Conservation (phyloP, 2,113 vertebrate species). For the Acanthochromis polyacanthus region DNA sequence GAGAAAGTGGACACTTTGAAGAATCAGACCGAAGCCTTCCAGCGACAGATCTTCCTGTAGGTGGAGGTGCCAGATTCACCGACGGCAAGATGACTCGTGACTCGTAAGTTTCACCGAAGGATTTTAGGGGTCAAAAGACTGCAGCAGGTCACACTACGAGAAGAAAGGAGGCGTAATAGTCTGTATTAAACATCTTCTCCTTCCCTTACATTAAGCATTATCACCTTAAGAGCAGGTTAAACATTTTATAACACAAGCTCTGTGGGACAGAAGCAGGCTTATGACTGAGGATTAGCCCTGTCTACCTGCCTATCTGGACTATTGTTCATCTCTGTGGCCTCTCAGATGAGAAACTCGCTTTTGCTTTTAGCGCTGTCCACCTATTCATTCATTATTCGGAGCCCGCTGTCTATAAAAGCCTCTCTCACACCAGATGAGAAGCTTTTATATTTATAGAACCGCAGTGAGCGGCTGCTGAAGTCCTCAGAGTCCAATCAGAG, state of each 20-base stretch:
- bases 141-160: not conserved
- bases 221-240: conserved; percentile 13
- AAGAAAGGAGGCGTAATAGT: not conserved
- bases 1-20: conserved; percentile 46
- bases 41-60: conserved; percentile 17
- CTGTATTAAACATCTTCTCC: not conserved
- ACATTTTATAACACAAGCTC: not conserved
- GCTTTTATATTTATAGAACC: conserved; percentile 61
- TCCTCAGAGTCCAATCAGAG: conserved; percentile 28
- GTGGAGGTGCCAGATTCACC: conserved; percentile 47
- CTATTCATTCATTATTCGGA: conserved; percentile 62
- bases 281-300: not conserved
- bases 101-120: conserved; percentile 68
- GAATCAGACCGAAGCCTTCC: conserved; percentile 14
- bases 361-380: conserved; percentile 40
- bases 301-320: not conserved
- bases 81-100: conserved; percentile 73
- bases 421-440: conserved; percentile 29
- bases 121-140: conserved; percentile 4
- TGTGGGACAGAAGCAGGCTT: not conserved
- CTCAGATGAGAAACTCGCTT: conserved; percentile 12
- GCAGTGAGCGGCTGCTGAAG: conserved; percentile 28
- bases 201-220: not conserved
- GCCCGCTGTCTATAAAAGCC: conserved; percentile 15
- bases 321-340: conserved; percentile 1